phyloP scores from a whole-genome alignment of 2,113 vertebrate genomes.

The Apteryx mantelli region DNA sequence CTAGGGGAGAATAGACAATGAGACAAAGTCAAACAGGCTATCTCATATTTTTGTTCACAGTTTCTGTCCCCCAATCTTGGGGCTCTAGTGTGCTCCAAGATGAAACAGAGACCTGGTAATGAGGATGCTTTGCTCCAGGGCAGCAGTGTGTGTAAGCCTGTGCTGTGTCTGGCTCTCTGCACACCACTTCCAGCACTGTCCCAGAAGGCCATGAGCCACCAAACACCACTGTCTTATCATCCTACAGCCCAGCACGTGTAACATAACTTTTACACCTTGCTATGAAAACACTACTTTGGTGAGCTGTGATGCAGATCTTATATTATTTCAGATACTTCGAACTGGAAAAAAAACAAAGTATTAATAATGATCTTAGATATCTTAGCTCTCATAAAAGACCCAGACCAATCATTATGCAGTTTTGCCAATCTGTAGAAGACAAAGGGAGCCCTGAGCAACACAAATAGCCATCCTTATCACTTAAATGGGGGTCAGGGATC shows the following conservation, averaged over 20 bases:
- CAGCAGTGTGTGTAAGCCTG: not conserved
- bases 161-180: not conserved
- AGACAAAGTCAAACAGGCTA: not conserved
- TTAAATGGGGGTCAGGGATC: not conserved
- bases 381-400: too few relatives aligned
- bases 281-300: not conserved
- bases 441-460: not conserved
- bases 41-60: not conserved
- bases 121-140: not conserved
- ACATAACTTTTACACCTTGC: not conserved
- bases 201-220: too few relatives aligned
- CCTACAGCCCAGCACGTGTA: not conserved
- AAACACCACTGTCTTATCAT: not conserved
- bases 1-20: fast-evolving
- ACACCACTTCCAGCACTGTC: not conserved
- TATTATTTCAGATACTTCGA: not conserved
- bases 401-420: too few relatives aligned
- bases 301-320: not conserved
- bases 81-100: fast-evolving
- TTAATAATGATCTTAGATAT: not conserved
- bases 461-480: not conserved
- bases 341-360: not conserved
- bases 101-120: not conserved
- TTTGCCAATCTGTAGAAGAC: too few relatives aligned
- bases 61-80: not conserved